Evolutionary conservation across 2,113 vertebrate genomes (phyloP).

Genomic region (Chascanopsetta lugubris): DNA sequence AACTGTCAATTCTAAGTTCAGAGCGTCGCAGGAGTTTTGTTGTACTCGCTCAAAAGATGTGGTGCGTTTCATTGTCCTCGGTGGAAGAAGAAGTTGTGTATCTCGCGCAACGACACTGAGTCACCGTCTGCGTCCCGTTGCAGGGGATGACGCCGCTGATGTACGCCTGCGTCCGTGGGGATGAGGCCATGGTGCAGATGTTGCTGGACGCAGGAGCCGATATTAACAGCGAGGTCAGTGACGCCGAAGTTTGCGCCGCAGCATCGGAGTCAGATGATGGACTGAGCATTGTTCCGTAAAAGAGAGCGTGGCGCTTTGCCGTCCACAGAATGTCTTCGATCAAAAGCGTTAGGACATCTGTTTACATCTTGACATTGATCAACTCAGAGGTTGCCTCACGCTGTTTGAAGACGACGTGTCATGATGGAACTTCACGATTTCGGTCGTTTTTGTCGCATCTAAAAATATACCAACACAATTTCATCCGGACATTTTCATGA

Average conservation of each 20-base stretch:
- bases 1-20: constrained; percentile 6
- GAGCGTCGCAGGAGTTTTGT: not conserved
- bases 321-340: no score
- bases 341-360: no score
- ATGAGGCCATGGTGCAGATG: constrained; percentile 99
- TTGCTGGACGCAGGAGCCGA: constrained; percentile 97
- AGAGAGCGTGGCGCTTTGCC: no score
- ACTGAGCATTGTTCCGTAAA: no score
- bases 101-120: not conserved
- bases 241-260: not conserved
- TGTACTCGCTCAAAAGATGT: not conserved
- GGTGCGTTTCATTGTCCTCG: not conserved
- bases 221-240: constrained; percentile 96
- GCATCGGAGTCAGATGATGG: constrained; percentile 10
- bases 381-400: no score
- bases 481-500: no score
- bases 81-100: not conserved
- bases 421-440: no score
- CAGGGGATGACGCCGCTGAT: constrained; percentile 99
- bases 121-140: not conserved
- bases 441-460: no score
- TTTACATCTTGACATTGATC: no score
- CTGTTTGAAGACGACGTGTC: no score
- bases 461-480: no score
- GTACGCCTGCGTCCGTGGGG: constrained; percentile 97